A percentile compares a stretch with the other conserved stretches of the same genome.
Evolutionary conservation across 2,888 invertebrate genomes (phyloP).

Genomic region (Arenicola marina): DNA sequence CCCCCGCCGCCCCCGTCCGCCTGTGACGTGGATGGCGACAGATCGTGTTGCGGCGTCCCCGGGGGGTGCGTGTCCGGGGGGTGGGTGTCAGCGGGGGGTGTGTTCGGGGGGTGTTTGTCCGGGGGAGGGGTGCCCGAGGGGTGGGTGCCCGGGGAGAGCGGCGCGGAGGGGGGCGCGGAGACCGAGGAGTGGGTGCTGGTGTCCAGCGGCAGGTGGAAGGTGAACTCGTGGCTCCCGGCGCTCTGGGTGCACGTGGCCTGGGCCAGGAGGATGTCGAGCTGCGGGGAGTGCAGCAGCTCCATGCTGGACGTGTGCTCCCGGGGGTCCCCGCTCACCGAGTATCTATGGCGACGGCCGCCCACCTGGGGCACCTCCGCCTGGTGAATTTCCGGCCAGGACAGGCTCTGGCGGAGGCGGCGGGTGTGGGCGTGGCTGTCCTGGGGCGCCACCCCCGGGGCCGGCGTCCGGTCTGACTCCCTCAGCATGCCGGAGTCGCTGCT

Average conservation of each 20-base stretch:
- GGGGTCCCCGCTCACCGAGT: not conserved
- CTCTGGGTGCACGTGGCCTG: not conserved
- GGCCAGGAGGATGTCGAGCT: not conserved
- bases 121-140: too few species aligned
- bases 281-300: not conserved
- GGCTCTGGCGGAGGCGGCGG: conserved; percentile 18
- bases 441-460: not conserved
- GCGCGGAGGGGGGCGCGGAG: not conserved
- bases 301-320: not conserved
- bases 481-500: conserved; percentile 53
- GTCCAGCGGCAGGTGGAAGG: conserved; percentile 27
- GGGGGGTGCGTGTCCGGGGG: not conserved
- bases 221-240: conserved; percentile 21
- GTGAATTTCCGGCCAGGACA: conserved; percentile 27
- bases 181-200: conserved; percentile 11
- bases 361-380: not conserved
- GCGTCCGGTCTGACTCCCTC: conserved; percentile 36
- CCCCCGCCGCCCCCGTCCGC: not conserved
- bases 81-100: not conserved
- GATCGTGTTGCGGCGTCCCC: not conserved
- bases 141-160: not conserved
- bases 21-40: not conserved
- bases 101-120: not conserved
- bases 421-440: not conserved
- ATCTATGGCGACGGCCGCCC: not conserved